Percentiles rank a stretch among this genome's conserved stretches.
phyloP scores from a whole-genome alignment of 2,113 vertebrate species.

The Recurvirostra avosetta region DNA sequence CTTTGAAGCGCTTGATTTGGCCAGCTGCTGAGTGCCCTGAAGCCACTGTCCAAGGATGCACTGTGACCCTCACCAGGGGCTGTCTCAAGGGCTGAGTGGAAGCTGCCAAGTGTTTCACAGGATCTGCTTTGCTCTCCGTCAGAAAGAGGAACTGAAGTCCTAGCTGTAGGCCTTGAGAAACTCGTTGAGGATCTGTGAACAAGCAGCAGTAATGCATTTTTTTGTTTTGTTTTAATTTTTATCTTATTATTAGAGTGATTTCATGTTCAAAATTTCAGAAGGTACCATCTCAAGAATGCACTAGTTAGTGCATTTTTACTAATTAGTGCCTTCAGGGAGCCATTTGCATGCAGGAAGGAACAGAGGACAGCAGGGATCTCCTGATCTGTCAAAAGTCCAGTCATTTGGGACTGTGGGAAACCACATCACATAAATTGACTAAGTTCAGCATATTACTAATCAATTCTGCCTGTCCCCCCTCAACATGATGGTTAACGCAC shows the following conservation, averaged over 20 bases:
- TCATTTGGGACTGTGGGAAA: background rate
- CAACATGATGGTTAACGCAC: rapidly evolving
- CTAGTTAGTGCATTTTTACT: background rate
- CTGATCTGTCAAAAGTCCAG: background rate
- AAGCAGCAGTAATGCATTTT: background rate
- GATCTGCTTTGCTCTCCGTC: background rate
- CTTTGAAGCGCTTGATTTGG: background rate
- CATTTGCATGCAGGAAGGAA: background rate
- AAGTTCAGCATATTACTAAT: background rate
- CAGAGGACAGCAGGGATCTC: background rate
- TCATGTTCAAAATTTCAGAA: background rate
- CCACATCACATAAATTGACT: background rate
- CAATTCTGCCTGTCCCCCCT: background rate
- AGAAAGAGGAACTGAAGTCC: background rate
- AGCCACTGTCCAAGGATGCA: background rate
- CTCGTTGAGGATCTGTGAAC: background rate
- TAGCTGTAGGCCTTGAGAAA: background rate
- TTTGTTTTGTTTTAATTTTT: background rate
- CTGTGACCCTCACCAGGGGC: background rate
- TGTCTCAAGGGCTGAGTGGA: background rate
- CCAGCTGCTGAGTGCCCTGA: background rate
- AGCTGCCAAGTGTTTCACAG: background rate
- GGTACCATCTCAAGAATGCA: background rate
- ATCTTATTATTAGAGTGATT: background rate
- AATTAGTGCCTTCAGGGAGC: background rate